Conservation (phyloP, 2,797 vertebrate species). For the Eulemur rubriventer region DNA sequence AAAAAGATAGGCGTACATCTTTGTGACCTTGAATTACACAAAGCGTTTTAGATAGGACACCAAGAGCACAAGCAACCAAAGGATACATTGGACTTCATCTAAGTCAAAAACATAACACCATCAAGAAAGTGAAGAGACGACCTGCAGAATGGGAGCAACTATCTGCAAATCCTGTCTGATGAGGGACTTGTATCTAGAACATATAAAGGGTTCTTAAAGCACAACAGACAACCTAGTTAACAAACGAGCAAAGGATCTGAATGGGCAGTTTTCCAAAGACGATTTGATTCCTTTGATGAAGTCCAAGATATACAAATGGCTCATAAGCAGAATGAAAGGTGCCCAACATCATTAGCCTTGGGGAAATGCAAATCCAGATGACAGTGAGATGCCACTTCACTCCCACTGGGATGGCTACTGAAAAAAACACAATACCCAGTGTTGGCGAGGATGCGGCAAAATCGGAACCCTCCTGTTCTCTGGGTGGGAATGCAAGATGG, state of each 20-base stretch:
- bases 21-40: background rate
- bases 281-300: background rate
- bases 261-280: background rate
- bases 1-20: background rate
- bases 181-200: background rate
- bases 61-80: background rate
- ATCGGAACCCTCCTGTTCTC: background rate
- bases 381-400: background rate
- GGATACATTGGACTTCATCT: background rate
- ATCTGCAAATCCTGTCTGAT: background rate
- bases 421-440: background rate
- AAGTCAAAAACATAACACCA: background rate
- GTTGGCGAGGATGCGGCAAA: background rate
- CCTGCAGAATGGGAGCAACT: background rate
- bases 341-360: background rate
- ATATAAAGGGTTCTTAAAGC: background rate
- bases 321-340: background rate
- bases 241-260: background rate
- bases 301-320: background rate
- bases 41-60: background rate
- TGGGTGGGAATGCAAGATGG: background rate
- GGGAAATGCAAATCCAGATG: background rate
- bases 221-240: background rate
- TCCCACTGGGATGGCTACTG: background rate
- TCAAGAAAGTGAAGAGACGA: background rate